A percentile compares a stretch with the other conserved stretches of the same genome.
phyloP scores from a whole-genome alignment of 2,113 vertebrate genomes.

The Cromileptes altivelis region DNA sequence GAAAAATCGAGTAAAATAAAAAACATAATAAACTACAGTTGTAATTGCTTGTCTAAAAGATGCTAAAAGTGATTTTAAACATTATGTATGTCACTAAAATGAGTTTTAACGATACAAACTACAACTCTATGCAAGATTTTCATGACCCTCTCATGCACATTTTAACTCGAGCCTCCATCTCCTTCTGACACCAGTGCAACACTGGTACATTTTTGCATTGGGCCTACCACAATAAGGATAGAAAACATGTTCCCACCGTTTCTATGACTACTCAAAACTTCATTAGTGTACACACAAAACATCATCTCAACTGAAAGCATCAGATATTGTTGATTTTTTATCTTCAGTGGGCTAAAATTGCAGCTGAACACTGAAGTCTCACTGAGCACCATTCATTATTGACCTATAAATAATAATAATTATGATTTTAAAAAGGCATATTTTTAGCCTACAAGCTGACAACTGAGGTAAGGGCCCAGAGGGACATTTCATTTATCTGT shows the following conservation, averaged over 20 bases:
- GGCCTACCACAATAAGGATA: neutral
- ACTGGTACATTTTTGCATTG: neutral
- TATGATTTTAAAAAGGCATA: neutral
- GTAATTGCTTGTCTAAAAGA: neutral
- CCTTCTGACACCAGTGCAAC: neutral
- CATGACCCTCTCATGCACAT: neutral
- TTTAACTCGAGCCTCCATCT: neutral
- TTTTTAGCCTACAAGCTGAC: neutral
- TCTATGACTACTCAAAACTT: conserved; percentile 3
- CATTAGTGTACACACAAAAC: neutral
- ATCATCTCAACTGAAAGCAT: neutral
- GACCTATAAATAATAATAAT: neutral
- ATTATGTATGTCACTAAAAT: neutral
- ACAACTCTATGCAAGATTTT: neutral
- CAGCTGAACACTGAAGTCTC: conserved; percentile 14
- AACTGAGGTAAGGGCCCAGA: neutral
- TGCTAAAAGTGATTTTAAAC: neutral
- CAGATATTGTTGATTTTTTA: neutral
- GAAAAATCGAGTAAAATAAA: neutral
- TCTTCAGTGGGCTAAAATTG: neutral
- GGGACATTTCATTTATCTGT: neutral
- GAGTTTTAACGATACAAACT: neutral
- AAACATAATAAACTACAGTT: neutral
- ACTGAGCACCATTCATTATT: conserved; percentile 9
- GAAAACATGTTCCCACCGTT: neutral